Conservation (phyloP, 1,140 invertebrate species). For the Babylonia areolata region DNA sequence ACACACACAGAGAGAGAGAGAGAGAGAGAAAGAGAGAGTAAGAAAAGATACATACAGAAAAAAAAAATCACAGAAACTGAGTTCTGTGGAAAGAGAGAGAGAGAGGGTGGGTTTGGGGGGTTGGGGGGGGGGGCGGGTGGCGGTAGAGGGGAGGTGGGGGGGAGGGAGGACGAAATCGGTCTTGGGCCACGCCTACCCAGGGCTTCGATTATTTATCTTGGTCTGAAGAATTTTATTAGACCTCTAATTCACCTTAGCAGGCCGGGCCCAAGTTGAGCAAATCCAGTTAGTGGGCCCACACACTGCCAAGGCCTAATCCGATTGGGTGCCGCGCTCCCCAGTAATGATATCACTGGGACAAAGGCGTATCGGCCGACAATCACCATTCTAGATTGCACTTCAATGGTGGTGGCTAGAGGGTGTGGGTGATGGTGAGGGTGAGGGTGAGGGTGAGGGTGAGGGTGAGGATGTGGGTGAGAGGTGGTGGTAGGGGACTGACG, state of each 20-base stretch:
- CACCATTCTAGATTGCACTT: slow-evolving; percentile 25
- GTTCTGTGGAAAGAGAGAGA: too few relatives aligned
- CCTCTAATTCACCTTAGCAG: slow-evolving; percentile 45
- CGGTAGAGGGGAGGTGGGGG: too few relatives aligned
- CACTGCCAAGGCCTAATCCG: slow-evolving; percentile 28
- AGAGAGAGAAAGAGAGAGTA: too few relatives aligned
- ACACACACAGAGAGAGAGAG: too few relatives aligned
- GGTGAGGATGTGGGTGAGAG: too few relatives aligned
- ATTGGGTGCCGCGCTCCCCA: slow-evolving; percentile 16
- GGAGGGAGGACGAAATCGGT: neutral
- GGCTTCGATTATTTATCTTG: slow-evolving; percentile 48
- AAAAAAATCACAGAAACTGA: neutral
- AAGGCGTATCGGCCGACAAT: slow-evolving; percentile 2
- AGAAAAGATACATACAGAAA: too few relatives aligned
- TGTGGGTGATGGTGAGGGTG: too few relatives aligned
- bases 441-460: too few relatives aligned
- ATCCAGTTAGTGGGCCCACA: slow-evolving; percentile 44
- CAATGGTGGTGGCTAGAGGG: neutral
- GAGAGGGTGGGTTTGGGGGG: too few relatives aligned
- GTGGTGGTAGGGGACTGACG: too few relatives aligned
- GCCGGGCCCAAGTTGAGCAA: slow-evolving; percentile 38
- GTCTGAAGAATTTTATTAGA: slow-evolving; percentile 48
- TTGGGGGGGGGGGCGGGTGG: too few relatives aligned
- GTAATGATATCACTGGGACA: slow-evolving; percentile 33
- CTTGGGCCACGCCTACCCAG: slow-evolving; percentile 16